phyloP scores from a whole-genome alignment of 2,888 invertebrate species.

The Cerceris rybyensis region DNA sequence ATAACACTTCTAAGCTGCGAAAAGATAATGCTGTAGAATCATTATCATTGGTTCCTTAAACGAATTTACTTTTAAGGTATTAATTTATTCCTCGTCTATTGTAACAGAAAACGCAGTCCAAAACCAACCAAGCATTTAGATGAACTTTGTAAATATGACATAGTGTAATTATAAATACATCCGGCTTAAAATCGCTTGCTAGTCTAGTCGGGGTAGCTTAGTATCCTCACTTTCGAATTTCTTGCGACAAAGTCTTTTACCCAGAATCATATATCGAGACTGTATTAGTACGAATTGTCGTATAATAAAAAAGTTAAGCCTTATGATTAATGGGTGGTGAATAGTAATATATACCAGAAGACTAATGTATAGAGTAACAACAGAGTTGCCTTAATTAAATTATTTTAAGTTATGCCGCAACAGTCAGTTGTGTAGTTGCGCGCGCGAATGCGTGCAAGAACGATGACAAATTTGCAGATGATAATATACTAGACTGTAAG shows the following conservation, averaged over 20 bases:
- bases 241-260: conserved; percentile 31
- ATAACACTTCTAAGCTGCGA: background rate
- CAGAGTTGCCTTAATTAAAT: conserved; percentile 79
- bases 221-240: conserved; percentile 34
- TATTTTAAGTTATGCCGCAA: conserved; percentile 62
- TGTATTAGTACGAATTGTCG: conserved; percentile 31
- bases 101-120: conserved; percentile 45
- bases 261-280: conserved; percentile 17
- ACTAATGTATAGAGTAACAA: conserved; percentile 68
- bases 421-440: conserved; percentile 17
- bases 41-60: conserved; percentile 18
- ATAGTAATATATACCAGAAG: conserved; percentile 67
- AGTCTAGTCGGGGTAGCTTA: conserved; percentile 77
- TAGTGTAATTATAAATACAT: conserved; percentile 58
- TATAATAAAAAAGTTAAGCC: conserved; percentile 47
- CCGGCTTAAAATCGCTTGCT: conserved; percentile 73
- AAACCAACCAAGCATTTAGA: conserved; percentile 40
- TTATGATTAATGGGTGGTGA: conserved; percentile 52
- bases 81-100: conserved; percentile 62
- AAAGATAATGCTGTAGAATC: background rate
- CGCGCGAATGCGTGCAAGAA: conserved; percentile 20
- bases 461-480: conserved; percentile 41
- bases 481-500: conserved; percentile 65
- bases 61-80: conserved; percentile 52
- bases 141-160: conserved; percentile 57